A percentile compares a stretch with the other conserved stretches of the same genome.
Evolutionary conservation across 2,797 vertebrate genomes (phyloP).

Genomic region (Pelochelys cantorii): DNA sequence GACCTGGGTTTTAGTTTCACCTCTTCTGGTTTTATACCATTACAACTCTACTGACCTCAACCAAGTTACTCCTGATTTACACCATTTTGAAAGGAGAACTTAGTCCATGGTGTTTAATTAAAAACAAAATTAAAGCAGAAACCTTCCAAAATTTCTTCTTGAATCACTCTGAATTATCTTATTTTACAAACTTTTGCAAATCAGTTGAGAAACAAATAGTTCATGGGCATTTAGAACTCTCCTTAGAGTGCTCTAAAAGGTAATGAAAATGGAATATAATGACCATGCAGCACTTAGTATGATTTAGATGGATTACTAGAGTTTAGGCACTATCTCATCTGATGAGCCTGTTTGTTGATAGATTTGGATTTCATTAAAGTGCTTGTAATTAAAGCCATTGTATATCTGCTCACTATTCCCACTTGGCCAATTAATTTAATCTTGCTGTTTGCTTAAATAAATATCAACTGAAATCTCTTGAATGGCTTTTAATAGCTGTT

Average conservation of each 20-base stretch:
- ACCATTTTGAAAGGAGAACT: not conserved
- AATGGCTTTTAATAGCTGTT: slow-evolving; percentile 65
- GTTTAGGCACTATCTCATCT: slow-evolving; percentile 33
- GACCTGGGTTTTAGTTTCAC: not conserved
- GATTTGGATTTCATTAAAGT: slow-evolving; percentile 67
- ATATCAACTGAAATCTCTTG: slow-evolving; percentile 41
- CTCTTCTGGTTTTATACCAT: not conserved
- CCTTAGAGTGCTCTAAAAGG: not conserved
- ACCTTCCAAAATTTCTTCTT: not conserved
- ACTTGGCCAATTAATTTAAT: slow-evolving; percentile 60
- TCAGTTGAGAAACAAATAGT: not conserved
- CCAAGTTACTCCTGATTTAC: not conserved
- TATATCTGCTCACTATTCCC: slow-evolving; percentile 62
- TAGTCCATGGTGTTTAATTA: not conserved
- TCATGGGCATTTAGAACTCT: slow-evolving; percentile 5
- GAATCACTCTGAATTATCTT: not conserved
- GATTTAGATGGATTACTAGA: slow-evolving; percentile 32
- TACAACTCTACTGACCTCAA: not conserved
- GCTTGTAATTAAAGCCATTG: slow-evolving; percentile 69
- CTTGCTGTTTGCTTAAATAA: slow-evolving; percentile 66
- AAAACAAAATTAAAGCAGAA: not conserved
- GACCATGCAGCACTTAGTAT: slow-evolving; percentile 1
- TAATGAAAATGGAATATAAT: slow-evolving; percentile 31
- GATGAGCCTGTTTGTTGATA: slow-evolving; percentile 19
- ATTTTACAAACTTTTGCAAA: not conserved